Evolutionary conservation across 2,888 invertebrate genomes (phyloP).

Genomic region (Copidosoma aretas): DNA sequence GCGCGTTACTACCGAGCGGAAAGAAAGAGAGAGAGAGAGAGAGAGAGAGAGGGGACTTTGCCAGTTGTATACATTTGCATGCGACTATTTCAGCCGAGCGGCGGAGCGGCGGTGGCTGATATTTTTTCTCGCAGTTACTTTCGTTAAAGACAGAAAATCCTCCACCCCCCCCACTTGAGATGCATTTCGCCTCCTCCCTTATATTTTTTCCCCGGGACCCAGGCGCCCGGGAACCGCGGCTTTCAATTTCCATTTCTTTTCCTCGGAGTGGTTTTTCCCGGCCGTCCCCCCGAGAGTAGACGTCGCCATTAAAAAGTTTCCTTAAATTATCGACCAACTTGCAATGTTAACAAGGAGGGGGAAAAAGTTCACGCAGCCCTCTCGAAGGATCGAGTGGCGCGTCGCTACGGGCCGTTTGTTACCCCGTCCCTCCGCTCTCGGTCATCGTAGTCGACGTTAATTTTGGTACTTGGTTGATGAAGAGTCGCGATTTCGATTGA

Average conservation of each 20-base stretch:
- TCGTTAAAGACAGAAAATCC: slow-evolving; percentile 18
- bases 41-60: background rate
- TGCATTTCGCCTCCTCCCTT: slow-evolving; percentile 24
- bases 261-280: slow-evolving; percentile 11
- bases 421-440: background rate
- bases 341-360: slow-evolving; percentile 33
- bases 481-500: slow-evolving; percentile 14
- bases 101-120: background rate
- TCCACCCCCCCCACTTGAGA: slow-evolving; percentile 5
- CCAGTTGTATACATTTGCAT: slow-evolving; percentile 25
- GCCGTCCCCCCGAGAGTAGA: slow-evolving; percentile 25
- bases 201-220: too few relatives aligned
- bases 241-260: slow-evolving; percentile 39
- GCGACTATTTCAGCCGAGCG: slow-evolving; percentile 15
- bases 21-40: background rate
- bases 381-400: slow-evolving; percentile 18
- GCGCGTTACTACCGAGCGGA: slow-evolving; percentile 7
- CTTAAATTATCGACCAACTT: slow-evolving; percentile 37
- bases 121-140: slow-evolving; percentile 18
- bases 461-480: slow-evolving; percentile 16
- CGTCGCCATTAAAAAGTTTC: slow-evolving; percentile 42
- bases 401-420: slow-evolving; percentile 23
- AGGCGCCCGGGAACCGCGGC: background rate
- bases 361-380: slow-evolving; percentile 17
- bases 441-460: background rate